Conservation (phyloP, 2,113 vertebrate species). For the Pelusios castaneus region DNA sequence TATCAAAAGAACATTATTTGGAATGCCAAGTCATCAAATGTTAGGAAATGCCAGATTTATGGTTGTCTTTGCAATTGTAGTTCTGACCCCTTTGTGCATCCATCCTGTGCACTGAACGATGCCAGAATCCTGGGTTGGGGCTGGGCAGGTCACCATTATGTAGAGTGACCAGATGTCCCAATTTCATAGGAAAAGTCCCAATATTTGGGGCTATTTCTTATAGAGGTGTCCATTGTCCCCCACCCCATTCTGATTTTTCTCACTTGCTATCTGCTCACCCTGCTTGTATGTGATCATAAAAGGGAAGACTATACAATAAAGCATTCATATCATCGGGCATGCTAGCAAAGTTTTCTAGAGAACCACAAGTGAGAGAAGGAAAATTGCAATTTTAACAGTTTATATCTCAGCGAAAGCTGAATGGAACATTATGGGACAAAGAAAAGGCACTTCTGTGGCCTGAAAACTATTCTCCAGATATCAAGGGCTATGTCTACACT, state of each 20-base stretch:
- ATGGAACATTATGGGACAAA: not conserved
- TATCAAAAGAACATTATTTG: not conserved
- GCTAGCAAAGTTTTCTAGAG: not conserved
- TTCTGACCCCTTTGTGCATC: not conserved
- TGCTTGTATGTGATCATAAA: no score
- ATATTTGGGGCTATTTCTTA: no score
- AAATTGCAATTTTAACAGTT: not conserved
- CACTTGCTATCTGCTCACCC: no score
- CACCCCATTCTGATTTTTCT: no score
- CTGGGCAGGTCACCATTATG: no score
- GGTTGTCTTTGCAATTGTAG: not conserved
- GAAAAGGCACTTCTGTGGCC: not conserved
- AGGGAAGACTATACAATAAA: not conserved
- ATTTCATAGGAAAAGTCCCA: no score
- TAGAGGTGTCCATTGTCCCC: no score
- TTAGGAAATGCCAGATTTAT: not conserved
- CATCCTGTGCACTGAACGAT: not conserved
- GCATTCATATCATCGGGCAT: not conserved
- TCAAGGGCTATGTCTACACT: no score
- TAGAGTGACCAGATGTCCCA: no score
- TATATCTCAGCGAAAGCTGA: rapidly evolving
- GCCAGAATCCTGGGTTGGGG: not conserved
- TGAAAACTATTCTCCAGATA: not conserved
- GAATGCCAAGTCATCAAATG: not conserved
- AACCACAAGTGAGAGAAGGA: not conserved